Percentiles rank a stretch among this genome's conserved stretches.
Evolutionary conservation across 1,140 invertebrate genomes (phyloP).

Genomic region (Lerema accius): DNA sequence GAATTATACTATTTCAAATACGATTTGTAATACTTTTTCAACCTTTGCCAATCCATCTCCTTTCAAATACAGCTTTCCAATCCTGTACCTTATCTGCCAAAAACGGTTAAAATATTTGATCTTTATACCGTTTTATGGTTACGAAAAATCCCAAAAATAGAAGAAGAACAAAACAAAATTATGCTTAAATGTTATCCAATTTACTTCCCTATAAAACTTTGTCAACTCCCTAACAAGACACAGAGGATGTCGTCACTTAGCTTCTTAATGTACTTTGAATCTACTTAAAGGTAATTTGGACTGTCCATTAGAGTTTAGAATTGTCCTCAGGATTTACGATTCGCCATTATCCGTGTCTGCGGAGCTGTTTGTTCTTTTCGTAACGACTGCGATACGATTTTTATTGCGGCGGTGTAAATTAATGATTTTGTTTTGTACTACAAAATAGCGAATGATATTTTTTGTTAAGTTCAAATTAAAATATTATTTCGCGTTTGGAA

Average conservation of each 20-base stretch:
- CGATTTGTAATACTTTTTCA: no score
- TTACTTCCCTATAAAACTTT: conserved; percentile 13
- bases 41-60: no score
- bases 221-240: conserved; percentile 18
- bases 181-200: conserved; percentile 4
- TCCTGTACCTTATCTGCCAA: no score
- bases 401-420: not conserved
- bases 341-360: conserved; percentile 13
- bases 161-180: not conserved
- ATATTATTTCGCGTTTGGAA: no score
- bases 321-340: conserved; percentile 27
- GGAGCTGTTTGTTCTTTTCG: not conserved
- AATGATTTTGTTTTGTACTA: not conserved
- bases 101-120: no score
- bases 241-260: conserved; percentile 16
- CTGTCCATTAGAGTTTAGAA: conserved; percentile 34
- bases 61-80: no score
- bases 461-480: no score
- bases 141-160: not conserved
- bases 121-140: no score
- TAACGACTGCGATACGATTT: not conserved
- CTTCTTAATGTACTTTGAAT: conserved; percentile 29
- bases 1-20: no score
- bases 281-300: conserved; percentile 35
- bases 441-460: no score